Conservation (phyloP, 2,797 vertebrate species). For the Heliangelus exortis region DNA sequence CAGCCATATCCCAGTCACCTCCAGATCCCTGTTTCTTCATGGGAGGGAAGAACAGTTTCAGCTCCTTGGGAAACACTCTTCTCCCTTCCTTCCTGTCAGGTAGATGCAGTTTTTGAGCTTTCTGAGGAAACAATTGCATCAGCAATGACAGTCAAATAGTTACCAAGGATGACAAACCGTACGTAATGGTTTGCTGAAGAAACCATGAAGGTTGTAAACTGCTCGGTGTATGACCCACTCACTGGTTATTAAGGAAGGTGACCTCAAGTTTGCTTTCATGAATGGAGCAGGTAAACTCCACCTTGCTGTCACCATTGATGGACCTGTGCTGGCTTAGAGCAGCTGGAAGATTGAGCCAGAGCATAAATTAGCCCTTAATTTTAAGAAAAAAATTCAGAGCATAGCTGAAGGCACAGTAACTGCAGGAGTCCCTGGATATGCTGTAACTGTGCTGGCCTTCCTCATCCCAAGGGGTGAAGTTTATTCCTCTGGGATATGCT, state of each 20-base stretch:
- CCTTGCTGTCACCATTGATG: not conserved
- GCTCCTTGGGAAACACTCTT: conserved; percentile 9
- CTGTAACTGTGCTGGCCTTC: not conserved
- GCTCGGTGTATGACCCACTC: not conserved
- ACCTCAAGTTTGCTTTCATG: not conserved
- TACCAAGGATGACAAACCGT: not conserved
- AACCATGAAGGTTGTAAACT: not conserved
- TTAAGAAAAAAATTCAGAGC: not conserved
- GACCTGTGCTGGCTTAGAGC: not conserved
- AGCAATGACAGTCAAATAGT: not conserved
- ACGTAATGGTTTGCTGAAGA: not conserved
- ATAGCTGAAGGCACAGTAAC: not conserved
- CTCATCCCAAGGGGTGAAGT: not conserved
- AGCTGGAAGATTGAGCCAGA: not conserved
- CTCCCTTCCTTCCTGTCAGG: conserved; percentile 38
- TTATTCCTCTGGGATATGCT: not conserved
- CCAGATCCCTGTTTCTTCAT: not conserved
- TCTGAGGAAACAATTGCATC: not conserved
- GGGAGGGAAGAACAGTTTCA: not conserved
- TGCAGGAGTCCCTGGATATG: not conserved
- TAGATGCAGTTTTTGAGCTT: not conserved
- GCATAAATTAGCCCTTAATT: not conserved
- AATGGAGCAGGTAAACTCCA: not conserved
- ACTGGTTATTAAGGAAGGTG: not conserved
- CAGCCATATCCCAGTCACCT: not conserved